Percentiles rank a stretch among this genome's conserved stretches.
phyloP scores from a whole-genome alignment of 1,140 invertebrate genomes.

The Riptortus pedestris region DNA sequence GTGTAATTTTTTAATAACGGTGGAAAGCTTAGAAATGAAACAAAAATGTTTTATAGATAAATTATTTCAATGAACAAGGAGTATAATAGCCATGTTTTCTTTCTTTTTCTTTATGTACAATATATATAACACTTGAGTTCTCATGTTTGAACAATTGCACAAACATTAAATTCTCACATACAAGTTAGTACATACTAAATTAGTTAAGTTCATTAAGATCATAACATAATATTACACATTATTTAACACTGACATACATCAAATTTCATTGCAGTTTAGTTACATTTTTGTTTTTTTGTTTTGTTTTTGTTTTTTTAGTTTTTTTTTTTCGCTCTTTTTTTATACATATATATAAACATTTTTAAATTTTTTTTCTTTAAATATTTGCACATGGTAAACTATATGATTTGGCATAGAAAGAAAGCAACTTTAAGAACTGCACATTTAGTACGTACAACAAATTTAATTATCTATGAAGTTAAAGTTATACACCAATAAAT shows the following conservation, averaged over 20 bases:
- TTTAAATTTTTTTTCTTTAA: slow-evolving; percentile 4
- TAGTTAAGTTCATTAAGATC: slow-evolving; percentile 21
- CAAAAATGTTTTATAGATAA: too few species aligned
- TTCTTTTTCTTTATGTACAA: slow-evolving; percentile 13
- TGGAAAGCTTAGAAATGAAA: too few species aligned
- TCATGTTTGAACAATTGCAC: slow-evolving; percentile 8
- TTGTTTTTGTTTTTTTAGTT: too few species aligned
- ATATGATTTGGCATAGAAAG: not conserved
- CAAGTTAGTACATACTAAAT: slow-evolving; percentile 26
- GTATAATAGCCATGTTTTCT: not conserved
- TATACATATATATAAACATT: too few species aligned
- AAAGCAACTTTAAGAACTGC: slow-evolving; percentile 6
- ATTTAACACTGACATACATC: slow-evolving; percentile 23
- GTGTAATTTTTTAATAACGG: too few species aligned
- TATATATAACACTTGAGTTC: slow-evolving; percentile 9
- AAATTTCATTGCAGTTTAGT: slow-evolving; percentile 8
- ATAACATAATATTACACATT: slow-evolving; percentile 21
- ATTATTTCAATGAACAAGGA: slow-evolving; percentile 12
- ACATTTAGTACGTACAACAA: slow-evolving; percentile 16
- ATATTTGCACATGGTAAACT: not conserved
- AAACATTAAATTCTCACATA: slow-evolving; percentile 12
- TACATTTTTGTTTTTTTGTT: not conserved
- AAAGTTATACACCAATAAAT: not conserved
- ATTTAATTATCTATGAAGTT: not conserved
- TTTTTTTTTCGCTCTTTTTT: too few species aligned